Percentiles rank a stretch among this genome's conserved stretches.
phyloP scores from a whole-genome alignment of 2,113 vertebrate genomes.

The Phocoena phocoena region DNA sequence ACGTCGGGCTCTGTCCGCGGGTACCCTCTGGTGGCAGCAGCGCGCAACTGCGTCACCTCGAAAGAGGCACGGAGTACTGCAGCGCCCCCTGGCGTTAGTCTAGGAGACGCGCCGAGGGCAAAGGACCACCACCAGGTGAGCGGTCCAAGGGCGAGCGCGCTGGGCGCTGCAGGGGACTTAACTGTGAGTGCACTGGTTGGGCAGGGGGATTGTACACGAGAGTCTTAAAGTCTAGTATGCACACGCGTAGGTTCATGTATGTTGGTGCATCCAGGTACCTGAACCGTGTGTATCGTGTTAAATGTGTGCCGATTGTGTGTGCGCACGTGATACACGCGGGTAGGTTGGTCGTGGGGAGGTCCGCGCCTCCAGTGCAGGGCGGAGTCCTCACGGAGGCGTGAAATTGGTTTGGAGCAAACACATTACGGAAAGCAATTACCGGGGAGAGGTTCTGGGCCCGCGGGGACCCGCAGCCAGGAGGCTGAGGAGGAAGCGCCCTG shows the following conservation, averaged over 20 bases:
- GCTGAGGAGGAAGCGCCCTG: constrained; percentile 60
- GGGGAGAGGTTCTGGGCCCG: constrained; percentile 75
- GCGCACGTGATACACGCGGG: background rate
- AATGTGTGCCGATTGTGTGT: background rate
- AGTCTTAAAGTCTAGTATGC: background rate
- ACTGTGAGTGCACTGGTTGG: background rate
- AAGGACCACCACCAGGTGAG: background rate
- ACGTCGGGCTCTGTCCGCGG: constrained; percentile 11
- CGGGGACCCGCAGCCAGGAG: constrained; percentile 61
- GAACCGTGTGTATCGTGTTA: background rate
- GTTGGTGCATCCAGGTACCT: background rate
- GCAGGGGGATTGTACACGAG: background rate
- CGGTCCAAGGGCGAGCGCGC: background rate
- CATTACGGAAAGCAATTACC: constrained; percentile 81
- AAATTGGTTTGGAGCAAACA: constrained; percentile 82
- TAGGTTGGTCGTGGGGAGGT: constrained; percentile 51
- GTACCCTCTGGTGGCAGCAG: constrained; percentile 66
- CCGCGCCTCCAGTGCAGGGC: constrained; percentile 65
- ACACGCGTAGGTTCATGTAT: background rate
- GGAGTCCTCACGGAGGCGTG: constrained; percentile 80
- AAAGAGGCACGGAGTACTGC: background rate
- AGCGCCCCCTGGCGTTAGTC: constrained; percentile 63
- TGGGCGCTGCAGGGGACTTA: background rate
- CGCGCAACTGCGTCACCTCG: background rate
- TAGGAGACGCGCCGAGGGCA: background rate